A percentile compares a stretch with the other conserved stretches of the same genome.
phyloP scores from a whole-genome alignment of 2,888 invertebrate genomes.

The Rhopalosiphum nymphaeae region DNA sequence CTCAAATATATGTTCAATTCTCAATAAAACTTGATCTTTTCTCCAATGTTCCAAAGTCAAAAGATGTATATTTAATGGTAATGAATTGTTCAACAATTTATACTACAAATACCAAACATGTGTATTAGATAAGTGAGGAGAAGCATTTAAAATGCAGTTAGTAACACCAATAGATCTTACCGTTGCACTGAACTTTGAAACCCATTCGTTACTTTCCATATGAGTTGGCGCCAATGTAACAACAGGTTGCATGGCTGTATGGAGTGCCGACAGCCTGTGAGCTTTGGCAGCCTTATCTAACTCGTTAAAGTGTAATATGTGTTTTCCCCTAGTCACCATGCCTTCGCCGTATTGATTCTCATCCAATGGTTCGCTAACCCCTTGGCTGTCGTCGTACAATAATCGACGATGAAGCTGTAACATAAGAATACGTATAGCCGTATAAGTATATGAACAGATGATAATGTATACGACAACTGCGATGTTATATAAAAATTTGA shows the following conservation, averaged over 20 bases:
- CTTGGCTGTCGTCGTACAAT: conserved; percentile 79
- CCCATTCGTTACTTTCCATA: conserved; percentile 65
- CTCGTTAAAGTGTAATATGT: conserved; percentile 68
- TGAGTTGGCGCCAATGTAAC: conserved; percentile 63
- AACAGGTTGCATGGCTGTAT: conserved; percentile 59
- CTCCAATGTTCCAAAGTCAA: conserved; percentile 77
- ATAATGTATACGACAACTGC: not conserved
- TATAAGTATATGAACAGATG: not conserved
- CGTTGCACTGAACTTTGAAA: conserved; percentile 62
- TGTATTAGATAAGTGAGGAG: not conserved
- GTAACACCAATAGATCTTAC: not conserved
- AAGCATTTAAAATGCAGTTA: not conserved
- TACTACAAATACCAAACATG: conserved; percentile 70
- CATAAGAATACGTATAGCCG: not conserved
- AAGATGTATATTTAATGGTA: conserved; percentile 74
- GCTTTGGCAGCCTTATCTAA: conserved; percentile 64
- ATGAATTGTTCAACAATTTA: conserved; percentile 70
- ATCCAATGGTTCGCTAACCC: conserved; percentile 80
- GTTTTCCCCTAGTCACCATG: conserved; percentile 74
- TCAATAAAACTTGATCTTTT: conserved; percentile 72
- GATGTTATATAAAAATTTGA: not conserved
- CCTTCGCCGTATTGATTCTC: conserved; percentile 76
- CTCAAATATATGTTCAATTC: conserved; percentile 76
- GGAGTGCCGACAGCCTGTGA: conserved; percentile 61
- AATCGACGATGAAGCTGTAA: conserved; percentile 78